Evolutionary conservation across 1,140 invertebrate genomes (phyloP).

Genomic region (Carposina sasakii): DNA sequence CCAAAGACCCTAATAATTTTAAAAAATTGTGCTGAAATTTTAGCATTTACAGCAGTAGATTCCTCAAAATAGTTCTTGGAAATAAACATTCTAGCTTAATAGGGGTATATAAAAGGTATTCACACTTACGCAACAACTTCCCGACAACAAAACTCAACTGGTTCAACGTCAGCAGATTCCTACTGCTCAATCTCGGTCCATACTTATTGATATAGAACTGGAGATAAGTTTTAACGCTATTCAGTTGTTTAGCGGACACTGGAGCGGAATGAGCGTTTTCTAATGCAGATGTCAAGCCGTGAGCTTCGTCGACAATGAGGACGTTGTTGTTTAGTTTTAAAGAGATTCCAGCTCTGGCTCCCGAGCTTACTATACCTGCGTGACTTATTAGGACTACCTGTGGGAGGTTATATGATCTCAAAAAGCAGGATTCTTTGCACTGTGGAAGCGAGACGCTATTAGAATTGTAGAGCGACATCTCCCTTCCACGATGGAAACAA

Average conservation of each 20-base stretch:
- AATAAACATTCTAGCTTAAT: conserved; percentile 9
- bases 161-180: conserved; percentile 88
- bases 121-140: conserved; percentile 76
- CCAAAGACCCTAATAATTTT: neutral
- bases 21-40: no score
- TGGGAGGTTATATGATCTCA: no score
- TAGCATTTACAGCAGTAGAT: no score
- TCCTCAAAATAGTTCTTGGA: neutral
- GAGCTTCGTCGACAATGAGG: conserved; percentile 97
- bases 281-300: conserved; percentile 95
- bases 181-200: conserved; percentile 82
- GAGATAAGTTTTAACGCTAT: conserved; percentile 81
- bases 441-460: no score
- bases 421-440: no score
- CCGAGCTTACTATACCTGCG: conserved; percentile 90
- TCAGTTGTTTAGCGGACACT: conserved; percentile 78
- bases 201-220: conserved; percentile 87
- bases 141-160: conserved; percentile 90
- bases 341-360: conserved; percentile 87
- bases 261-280: conserved; percentile 88
- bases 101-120: conserved; percentile 10
- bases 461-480: no score
- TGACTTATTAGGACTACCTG: conserved; percentile 87
- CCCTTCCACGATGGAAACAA: no score
- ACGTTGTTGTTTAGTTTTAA: conserved; percentile 89